These are phyloP conservation scores for Ephestia elutella DNA, from an alignment of 1,140 invertebrate species.

Conservation along the genomic window DNA sequence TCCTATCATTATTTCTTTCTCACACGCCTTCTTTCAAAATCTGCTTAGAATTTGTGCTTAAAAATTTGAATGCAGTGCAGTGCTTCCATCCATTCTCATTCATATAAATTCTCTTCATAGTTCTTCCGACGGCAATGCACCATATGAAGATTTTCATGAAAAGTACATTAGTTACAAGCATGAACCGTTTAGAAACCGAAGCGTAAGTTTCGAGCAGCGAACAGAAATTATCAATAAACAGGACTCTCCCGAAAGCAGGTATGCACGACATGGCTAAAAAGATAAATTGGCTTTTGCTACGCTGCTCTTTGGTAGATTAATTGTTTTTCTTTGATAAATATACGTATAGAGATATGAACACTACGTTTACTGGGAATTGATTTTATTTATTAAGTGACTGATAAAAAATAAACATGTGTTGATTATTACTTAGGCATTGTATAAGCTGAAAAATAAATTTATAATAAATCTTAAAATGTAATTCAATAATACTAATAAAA, in stretches of 20 bases:
- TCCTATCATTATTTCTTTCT: neutral
- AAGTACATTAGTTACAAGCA: slow-evolving; percentile 82
- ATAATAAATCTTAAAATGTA: no score
- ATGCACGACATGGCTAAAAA: slow-evolving; percentile 22
- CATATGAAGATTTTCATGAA: slow-evolving; percentile 84
- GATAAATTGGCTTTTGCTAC: slow-evolving; percentile 10
- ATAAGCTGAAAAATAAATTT: no score
- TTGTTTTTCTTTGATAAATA: slow-evolving; percentile 1
- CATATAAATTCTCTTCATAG: slow-evolving; percentile 66
- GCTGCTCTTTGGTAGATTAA: slow-evolving; percentile 2
- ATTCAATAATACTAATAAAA: no score
- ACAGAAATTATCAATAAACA: slow-evolving; percentile 51
- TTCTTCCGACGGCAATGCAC: slow-evolving; percentile 72
- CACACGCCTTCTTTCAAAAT: neutral
- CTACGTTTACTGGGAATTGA: no score
- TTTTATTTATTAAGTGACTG: no score
- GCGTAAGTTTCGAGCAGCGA: slow-evolving; percentile 79
- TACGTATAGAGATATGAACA: neutral
- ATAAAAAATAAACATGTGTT: no score
- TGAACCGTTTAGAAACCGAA: slow-evolving; percentile 81
- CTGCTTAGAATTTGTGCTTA: slow-evolving; percentile 2
- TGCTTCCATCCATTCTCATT: slow-evolving; percentile 54
- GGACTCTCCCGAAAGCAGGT: slow-evolving; percentile 50
- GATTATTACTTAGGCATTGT: no score
- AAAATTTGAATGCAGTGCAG: slow-evolving; percentile 24